Evolutionary conservation across 2,113 vertebrate genomes (phyloP), one percentile per base, ranked within the genome.

Genomic region (Struthidea cinerea): DNA sequence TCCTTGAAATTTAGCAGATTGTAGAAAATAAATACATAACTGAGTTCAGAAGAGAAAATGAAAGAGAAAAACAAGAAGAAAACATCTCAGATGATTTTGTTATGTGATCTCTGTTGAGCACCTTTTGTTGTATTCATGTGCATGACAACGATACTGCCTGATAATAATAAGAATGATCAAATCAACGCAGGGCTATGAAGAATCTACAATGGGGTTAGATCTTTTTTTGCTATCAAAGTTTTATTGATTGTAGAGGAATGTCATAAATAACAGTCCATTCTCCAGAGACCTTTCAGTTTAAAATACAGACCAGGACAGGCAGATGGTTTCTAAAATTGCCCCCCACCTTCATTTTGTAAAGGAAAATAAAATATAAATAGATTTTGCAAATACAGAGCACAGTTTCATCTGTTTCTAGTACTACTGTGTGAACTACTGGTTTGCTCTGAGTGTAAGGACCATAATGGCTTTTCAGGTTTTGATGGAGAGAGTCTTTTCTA

Each of bases 11-110:
- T 87, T 76, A 68, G 77, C 41, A 85, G 80, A 84, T 85, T 85
- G 49, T 64, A 67, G 76, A 94, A 95, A 94, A 96, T 75, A 94
- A 94, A 91, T 83, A 52, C 46, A 57, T 75, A 94, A 92, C 73
- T 77, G 82, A 94, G 68, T 83, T 91, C 76, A 87, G 90, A 97
- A 61, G 67, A 87, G 61, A 74, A 89, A 95, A 92, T 52, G 21
- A 94, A 87, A 91, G 35, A 56, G 61, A 91, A 89, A 96, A 96
- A 85, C 56, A 65, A 80, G 61, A 74, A 63, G 56, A 94, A 95
- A 91, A 60, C 13, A 37, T 80, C 76, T 90, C 67, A 49, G 44
- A 80, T 92, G 13, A 44, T 87, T 93, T 81, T 90, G 3, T 82
- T 87, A 69, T 78, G 28, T 90, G 60, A 78, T 95, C 56, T 84